Base-by-base conservation (phyloP, 1,140 invertebrate species). In the Centruroides vittatus region DNA sequence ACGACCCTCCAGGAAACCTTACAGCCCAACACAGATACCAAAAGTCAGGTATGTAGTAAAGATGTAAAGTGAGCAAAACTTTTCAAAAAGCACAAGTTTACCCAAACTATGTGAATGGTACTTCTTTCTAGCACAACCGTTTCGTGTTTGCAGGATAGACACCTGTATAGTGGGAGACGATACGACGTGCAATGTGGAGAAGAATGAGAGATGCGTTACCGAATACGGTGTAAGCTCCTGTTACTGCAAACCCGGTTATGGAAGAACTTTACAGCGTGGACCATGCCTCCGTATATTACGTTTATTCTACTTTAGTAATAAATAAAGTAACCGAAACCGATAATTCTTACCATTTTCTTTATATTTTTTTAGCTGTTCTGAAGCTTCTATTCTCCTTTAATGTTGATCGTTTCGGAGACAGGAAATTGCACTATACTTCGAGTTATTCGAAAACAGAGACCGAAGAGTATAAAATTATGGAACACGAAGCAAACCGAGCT, bases 101-200 rank as follows among this genome's bases (percentile, higher is more conserved):
- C 41, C 41, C 41, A 41, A 41, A 41, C 41, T 41, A 8, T 41
- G 41, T 41, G 41, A 41, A 41, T 41, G 41, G 41, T 41, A 8
- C 41, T 41, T 41, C 41, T 41, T 41, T 51, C 50, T 41, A 41
- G 41, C 41, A 41, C 41, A 41, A 41, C 41, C 41, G 41, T 53
- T 55, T 57, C 46, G 8, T 47, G 11, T 55, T 52, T 55, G 35
- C 11, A 71, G 90, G 67, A 94, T 95, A 60, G 91, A 95, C 72
- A 94, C 91, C 9, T 95, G 91, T 68, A 93, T 93, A 35, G 89
- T 93, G 2, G 91, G 90, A 3, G 90, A 95, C 66, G 87, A 91
- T 66, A 84, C 86, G n/a, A 93, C 91, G 0, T 95, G 91, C 68
- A 89, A 93, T 69, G 78, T 82, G 54, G 84, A 85, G 35, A 85